Base-by-base conservation (phyloP, 2,888 invertebrate genomes). In the Prosopocoilus inquinatus region DNA sequence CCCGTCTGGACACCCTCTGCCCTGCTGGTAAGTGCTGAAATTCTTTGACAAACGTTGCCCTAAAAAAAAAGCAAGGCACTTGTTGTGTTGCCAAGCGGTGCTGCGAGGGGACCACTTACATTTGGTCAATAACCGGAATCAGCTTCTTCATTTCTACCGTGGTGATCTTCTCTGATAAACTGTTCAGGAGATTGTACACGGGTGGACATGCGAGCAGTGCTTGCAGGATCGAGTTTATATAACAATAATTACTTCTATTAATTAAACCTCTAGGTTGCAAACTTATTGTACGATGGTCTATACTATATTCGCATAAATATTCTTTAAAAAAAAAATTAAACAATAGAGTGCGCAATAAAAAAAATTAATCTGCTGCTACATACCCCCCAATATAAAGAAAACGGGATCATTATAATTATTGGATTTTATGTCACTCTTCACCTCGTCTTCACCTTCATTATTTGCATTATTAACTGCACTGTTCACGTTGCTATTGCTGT, bases 201-300 rank as follows among this genome's bases (percentile, higher is more conserved):
- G 96, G 96, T 12, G 96, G 94, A 73, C 97, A 97, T 9, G 94
- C 95, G 32, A 96, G 82, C 64, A 97, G 78, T 0, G 96, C 96
- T 78, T 97, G 96, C 35, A 97, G 80, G 61, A 94, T 95, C 13
- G 96, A 91, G 78, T 97, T 97, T 59, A 96, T 93, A 73, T 96
- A 97, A 79, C 97, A 97, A 78, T 94, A 96, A 79, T 96, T 97
- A 61, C 93, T 93, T 62, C 90, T 88, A 77, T 97, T 97, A 50
- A 90, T 90, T 47, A 97, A 83, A 1, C 97, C 97, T 48, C 96
- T 85, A 0, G 96, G 96, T 69, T 90, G 84, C 41, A 96, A 80
- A 58, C 91, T 87, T 20, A 91, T 86, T 0, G 90, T 84, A 57
- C 86, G 84, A 72, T 90, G 89, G 72, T 93, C 91, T 67, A 92